Percentiles rank a stretch among this genome's conserved stretches.
Conservation (phyloP, 2,113 vertebrate species). For the Corvus hawaiiensis region DNA sequence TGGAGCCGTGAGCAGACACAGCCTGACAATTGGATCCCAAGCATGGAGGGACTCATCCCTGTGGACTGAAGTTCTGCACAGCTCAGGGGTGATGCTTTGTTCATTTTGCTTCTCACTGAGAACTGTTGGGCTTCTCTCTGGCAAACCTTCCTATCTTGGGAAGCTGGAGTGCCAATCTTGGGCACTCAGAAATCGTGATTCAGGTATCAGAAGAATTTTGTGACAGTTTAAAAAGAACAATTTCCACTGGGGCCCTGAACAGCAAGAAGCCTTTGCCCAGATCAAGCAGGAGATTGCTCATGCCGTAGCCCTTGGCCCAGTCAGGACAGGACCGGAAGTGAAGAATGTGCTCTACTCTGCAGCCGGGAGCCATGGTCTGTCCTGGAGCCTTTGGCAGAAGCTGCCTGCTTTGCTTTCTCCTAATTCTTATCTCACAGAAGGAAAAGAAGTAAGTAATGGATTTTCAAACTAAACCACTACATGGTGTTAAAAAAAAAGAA, state of each 20-base stretch:
- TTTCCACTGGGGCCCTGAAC: too few relatives aligned
- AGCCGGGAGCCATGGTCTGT: too few relatives aligned
- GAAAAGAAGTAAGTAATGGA: too few relatives aligned
- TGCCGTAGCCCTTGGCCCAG: too few relatives aligned
- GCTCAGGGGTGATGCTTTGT: background rate
- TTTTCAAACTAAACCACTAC: too few relatives aligned
- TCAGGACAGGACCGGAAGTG: too few relatives aligned
- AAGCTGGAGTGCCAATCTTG: background rate
- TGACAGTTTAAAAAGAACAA: background rate
- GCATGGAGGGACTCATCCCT: background rate
- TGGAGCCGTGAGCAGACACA: background rate
- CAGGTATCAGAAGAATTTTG: background rate
- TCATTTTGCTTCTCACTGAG: background rate
- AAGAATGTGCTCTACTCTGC: too few relatives aligned
- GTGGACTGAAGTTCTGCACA: background rate
- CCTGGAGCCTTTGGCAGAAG: too few relatives aligned
- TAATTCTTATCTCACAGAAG: too few relatives aligned
- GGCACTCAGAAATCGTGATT: background rate
- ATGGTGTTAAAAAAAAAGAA: background rate
- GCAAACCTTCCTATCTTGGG: background rate
- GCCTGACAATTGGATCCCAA: background rate
- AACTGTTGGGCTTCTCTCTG: background rate
- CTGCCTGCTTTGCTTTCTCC: too few relatives aligned
- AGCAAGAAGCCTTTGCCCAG: too few relatives aligned
- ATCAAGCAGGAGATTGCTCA: too few relatives aligned